Evolutionary conservation across 2,888 invertebrate genomes (phyloP).

Genomic region (Physocephala rufipes): DNA sequence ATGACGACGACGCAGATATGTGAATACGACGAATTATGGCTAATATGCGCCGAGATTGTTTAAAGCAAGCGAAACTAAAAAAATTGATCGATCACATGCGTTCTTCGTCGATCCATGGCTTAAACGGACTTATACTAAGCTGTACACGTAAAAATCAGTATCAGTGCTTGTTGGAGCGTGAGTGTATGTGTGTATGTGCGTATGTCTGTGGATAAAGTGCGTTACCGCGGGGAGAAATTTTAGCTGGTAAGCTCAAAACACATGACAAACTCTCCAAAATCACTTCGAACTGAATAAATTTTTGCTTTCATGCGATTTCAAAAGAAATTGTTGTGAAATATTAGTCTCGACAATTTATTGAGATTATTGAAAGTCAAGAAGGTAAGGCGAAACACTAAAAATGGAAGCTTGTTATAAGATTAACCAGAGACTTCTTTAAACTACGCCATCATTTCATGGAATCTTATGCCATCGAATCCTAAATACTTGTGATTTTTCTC

Average conservation of each 20-base stretch:
- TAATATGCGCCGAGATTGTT: conserved; percentile 28
- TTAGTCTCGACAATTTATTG: conserved; percentile 11
- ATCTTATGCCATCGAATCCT: background rate
- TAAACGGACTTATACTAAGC: too few species aligned
- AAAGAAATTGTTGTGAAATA: conserved; percentile 17
- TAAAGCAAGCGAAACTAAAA: conserved; percentile 16
- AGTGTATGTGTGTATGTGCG: conserved; percentile 4
- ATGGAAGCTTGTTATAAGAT: background rate
- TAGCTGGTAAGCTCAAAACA: too few species aligned
- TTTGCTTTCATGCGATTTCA: background rate
- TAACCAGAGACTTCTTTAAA: too few species aligned
- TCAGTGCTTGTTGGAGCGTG: too few species aligned
- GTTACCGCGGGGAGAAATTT: background rate
- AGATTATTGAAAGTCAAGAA: too few species aligned
- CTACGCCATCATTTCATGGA: too few species aligned
- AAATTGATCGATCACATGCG: conserved; percentile 19
- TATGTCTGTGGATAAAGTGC: conserved; percentile 19
- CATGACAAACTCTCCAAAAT: too few species aligned
- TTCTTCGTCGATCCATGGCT: background rate
- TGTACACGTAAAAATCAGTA: too few species aligned
- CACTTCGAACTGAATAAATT: background rate
- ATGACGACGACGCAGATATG: conserved; percentile 28
- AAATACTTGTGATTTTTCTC: background rate
- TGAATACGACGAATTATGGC: conserved; percentile 29
- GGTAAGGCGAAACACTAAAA: too few species aligned